Evolutionary conservation across 2,888 invertebrate genomes (phyloP), one percentile per base, ranked within the genome.

Genomic region (Drosophila neonasuta): DNA sequence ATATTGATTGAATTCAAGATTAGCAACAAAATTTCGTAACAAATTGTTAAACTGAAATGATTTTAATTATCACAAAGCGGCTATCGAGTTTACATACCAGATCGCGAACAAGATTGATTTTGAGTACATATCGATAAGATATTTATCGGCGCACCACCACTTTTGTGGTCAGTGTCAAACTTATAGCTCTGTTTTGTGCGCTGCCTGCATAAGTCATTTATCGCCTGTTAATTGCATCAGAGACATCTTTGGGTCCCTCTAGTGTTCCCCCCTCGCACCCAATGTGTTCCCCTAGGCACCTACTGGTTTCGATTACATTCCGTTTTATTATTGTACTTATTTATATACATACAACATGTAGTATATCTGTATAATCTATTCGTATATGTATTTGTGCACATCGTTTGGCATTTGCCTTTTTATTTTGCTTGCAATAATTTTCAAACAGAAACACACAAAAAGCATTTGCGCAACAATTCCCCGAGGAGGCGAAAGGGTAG

Each of bases 361-460:
- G 2, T 41, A 41, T 13, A 32, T 32, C 32, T 32, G 46, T 51
- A 56, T 30, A 41, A 13, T 41, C 13, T 13, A 15, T 50, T 4
- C 9, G 24, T 36, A 30, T 30, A 15, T 17, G 36, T 42, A 41
- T 52, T 49, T 30, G n/a, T 36, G 45, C 41, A 32, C 51, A 34
- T 57, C 32, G 46, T 59, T 30, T 50, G 24, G 56, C 42, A 41
- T 60, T 62, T 69, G 56, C 10, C 55, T 61, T 45, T 58, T 58
- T 60, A 39, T 77, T 75, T 75, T 63, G 60, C 72, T 82, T 83
- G 86, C 86, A 83, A 83, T 83, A 81, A 81, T 84, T 80, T 76
- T 78, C 79, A 85, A 86, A 84, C 86, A 79, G 84, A 77, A 83
- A 83, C 84, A 83, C 75, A 83, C 86, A 86, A 83, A 86, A 83